Evolutionary conservation across 2,797 vertebrate species (phyloP).

Genomic region (Garrulus glandarius): DNA sequence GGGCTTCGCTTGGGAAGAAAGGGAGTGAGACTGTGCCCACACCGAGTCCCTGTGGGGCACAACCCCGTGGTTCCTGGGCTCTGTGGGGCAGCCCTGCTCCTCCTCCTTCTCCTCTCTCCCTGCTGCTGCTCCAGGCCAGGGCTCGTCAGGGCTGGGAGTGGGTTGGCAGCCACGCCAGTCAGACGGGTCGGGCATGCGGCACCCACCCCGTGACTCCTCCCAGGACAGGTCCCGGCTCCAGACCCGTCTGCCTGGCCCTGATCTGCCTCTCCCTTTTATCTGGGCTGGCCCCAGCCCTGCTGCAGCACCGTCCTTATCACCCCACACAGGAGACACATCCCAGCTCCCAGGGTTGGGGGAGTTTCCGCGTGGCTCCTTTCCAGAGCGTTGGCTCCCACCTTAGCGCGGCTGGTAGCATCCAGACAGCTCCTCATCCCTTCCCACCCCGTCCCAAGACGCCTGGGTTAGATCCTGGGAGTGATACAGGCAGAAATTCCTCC

Average conservation of each 20-base stretch:
- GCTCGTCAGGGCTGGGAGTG: background rate
- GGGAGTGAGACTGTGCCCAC: rapidly evolving
- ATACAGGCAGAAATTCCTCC: background rate
- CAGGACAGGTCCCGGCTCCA: background rate
- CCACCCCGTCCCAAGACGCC: background rate
- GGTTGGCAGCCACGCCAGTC: constrained; percentile 18
- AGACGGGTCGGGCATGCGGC: background rate
- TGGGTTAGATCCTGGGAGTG: background rate
- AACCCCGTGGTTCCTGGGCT: background rate
- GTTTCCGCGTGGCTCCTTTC: rapidly evolving
- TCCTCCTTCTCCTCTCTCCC: background rate
- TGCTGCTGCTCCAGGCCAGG: background rate
- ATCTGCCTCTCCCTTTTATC: background rate
- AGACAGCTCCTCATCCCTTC: background rate
- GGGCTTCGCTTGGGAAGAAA: rapidly evolving
- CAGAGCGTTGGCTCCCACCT: rapidly evolving
- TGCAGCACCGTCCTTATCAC: background rate
- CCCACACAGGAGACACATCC: rapidly evolving
- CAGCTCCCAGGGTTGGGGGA: background rate
- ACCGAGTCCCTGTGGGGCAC: rapidly evolving
- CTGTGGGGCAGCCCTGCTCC: rapidly evolving
- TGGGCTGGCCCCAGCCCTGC: background rate
- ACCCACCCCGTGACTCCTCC: background rate
- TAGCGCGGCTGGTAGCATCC: rapidly evolving
- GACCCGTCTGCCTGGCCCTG: background rate